A percentile compares a stretch with the other conserved stretches of the same genome.
These are phyloP conservation scores for Leptodactylus fuscus DNA, from an alignment of 2,113 vertebrate species.

Conservation along the genomic window DNA sequence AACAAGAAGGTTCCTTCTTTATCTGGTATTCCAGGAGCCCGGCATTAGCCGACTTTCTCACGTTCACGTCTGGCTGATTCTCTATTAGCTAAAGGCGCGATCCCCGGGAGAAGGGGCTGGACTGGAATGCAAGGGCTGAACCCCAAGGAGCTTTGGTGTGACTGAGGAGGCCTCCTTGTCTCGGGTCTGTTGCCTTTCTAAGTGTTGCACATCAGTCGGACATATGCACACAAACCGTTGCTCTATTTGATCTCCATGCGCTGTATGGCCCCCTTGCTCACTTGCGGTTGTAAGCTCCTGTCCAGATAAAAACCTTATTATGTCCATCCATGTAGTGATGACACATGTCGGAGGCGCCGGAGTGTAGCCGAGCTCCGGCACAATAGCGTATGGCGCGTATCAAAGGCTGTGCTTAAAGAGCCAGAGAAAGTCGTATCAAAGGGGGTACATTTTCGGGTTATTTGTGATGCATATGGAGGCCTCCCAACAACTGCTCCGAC, in stretches of 20 bases:
- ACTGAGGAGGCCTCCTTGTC: constrained; percentile 63
- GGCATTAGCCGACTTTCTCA: constrained; percentile 76
- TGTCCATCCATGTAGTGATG: constrained; percentile 15
- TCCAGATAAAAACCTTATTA: constrained; percentile 63
- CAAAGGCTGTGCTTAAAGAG: constrained; percentile 41
- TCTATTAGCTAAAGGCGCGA: constrained; percentile 67
- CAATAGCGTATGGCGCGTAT: constrained; percentile 47
- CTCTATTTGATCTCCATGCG: constrained; percentile 70
- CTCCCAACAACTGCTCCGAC: constrained; percentile 34
- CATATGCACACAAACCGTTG: constrained; percentile 61
- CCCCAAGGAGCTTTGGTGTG: constrained; percentile 63
- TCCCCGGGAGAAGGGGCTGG: constrained; percentile 68
- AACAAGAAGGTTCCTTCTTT: constrained; percentile 62
- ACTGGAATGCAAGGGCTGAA: constrained; percentile 71
- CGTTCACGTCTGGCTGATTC: constrained; percentile 77
- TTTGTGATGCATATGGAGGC: constrained; percentile 39
- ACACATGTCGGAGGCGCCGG: constrained; percentile 55
- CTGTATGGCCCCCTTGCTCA: constrained; percentile 57
- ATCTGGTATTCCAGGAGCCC: constrained; percentile 60
- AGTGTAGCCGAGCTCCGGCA: constrained; percentile 54
- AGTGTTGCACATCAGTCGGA: constrained; percentile 58
- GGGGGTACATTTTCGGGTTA: not conserved
- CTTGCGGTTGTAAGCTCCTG: constrained; percentile 50
- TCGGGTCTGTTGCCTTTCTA: constrained; percentile 63
- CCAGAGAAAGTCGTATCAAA: constrained; percentile 49